These are phyloP conservation scores for Tympanoctomys barrerae DNA, from an alignment of 2,797 vertebrate species.

Conservation along the genomic window DNA sequence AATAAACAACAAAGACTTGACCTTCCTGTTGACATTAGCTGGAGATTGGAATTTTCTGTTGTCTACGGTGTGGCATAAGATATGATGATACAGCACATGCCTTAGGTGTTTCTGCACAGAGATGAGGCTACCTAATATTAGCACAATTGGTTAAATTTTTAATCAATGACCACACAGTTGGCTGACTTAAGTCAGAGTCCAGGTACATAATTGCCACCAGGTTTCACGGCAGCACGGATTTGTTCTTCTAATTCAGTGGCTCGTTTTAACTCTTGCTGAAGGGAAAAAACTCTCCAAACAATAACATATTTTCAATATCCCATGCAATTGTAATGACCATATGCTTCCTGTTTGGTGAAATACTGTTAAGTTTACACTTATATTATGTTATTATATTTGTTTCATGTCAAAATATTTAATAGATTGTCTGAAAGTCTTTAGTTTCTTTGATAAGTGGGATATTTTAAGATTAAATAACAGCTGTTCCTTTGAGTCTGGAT, in stretches of 20 bases:
- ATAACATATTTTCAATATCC: conserved; percentile 53
- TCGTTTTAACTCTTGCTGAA: conserved; percentile 47
- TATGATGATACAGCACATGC: neutral
- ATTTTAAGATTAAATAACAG: conserved; percentile 74
- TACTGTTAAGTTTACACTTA: conserved; percentile 58
- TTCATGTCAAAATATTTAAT: conserved; percentile 76
- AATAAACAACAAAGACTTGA: conserved; percentile 80
- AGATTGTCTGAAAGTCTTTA: conserved; percentile 58
- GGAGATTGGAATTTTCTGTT: conserved; percentile 63
- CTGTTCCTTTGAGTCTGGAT: conserved; percentile 60
- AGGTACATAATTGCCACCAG: neutral
- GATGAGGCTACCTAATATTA: neutral
- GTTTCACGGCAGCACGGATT: conserved; percentile 27
- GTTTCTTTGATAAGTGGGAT: conserved; percentile 68
- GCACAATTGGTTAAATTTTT: neutral
- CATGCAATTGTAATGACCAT: conserved; percentile 58
- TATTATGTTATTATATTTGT: conserved; percentile 56
- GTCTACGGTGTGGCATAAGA: conserved; percentile 13
- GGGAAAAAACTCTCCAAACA: neutral
- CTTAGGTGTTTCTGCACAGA: neutral
- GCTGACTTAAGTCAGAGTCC: neutral
- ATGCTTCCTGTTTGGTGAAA: conserved; percentile 71
- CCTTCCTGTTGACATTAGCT: conserved; percentile 79
- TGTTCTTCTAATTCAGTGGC: conserved; percentile 59
- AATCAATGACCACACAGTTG: neutral